These are phyloP conservation scores for Cotesia vestalis DNA, from an alignment of 1,140 invertebrate species.

Conservation along the genomic window DNA sequence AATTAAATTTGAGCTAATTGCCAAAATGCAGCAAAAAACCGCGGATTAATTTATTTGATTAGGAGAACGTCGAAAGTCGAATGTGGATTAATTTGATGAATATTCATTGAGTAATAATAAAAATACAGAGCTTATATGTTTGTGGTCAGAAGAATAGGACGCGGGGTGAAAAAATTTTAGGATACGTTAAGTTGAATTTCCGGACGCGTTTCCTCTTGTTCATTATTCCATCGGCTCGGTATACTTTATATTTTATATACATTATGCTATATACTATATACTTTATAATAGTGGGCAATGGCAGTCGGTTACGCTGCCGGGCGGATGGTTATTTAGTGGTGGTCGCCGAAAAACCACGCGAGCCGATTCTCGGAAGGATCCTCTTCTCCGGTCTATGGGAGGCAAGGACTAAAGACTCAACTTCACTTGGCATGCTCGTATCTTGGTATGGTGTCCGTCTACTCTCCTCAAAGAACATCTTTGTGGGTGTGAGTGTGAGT, in stretches of 20 bases:
- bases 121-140: background rate
- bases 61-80: background rate
- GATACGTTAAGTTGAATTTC: constrained; percentile 3
- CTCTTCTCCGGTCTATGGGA: background rate
- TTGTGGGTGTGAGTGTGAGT: no score
- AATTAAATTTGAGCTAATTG: no score
- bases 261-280: no score
- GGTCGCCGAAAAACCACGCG: constrained; percentile 47
- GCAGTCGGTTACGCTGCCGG: constrained; percentile 18
- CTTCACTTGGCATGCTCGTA: no score
- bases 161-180: constrained; percentile 8
- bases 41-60: no score
- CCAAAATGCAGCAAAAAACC: constrained; percentile 28
- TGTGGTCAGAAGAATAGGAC: background rate
- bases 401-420: constrained; percentile 5
- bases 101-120: background rate
- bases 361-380: constrained; percentile 43
- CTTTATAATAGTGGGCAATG: no score
- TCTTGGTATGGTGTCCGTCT: no score
- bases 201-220: constrained; percentile 12
- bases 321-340: constrained; percentile 40
- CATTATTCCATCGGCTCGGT: no score
- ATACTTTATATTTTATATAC: no score
- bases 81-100: background rate
- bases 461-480: no score